Percentiles rank a stretch among this genome's conserved stretches.
phyloP scores from a whole-genome alignment of 2,113 vertebrate genomes.

The Neogale vison region DNA sequence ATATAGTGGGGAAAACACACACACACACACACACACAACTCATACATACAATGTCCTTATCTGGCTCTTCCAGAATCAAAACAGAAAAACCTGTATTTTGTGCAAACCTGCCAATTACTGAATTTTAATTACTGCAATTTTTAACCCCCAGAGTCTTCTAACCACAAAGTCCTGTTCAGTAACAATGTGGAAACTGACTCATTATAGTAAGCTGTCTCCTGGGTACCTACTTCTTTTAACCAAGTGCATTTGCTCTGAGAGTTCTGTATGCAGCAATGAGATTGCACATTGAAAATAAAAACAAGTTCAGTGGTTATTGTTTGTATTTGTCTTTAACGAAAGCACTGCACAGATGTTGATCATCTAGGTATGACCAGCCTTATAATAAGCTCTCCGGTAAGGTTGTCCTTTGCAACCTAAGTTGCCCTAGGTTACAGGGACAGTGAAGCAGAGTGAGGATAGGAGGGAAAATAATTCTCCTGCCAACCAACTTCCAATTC shows the following conservation, averaged over 20 bases:
- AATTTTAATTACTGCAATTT: conserved; percentile 68
- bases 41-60: neutral
- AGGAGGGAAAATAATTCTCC: conserved; percentile 9
- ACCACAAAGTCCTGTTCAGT: neutral
- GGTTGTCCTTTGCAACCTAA: neutral
- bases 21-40: neutral
- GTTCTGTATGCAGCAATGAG: neutral
- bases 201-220: conserved; percentile 51
- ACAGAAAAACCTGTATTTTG: conserved; percentile 62
- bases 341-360: neutral
- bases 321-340: neutral
- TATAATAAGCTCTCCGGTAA: neutral
- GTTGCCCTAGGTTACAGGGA: neutral
- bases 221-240: neutral
- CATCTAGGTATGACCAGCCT: neutral
- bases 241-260: neutral
- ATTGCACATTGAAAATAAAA: neutral
- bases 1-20: neutral
- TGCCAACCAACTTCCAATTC: conserved; percentile 27
- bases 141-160: conserved; percentile 42
- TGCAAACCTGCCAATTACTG: conserved; percentile 68
- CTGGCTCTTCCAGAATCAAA: conserved; percentile 45
- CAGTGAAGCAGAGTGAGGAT: neutral
- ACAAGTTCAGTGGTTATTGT: neutral
- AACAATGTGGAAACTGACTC: conserved; percentile 45